A percentile compares a stretch with the other conserved stretches of the same genome.
Conservation (phyloP, 1,140 invertebrate genomes). For the Drosophila lowei region DNA sequence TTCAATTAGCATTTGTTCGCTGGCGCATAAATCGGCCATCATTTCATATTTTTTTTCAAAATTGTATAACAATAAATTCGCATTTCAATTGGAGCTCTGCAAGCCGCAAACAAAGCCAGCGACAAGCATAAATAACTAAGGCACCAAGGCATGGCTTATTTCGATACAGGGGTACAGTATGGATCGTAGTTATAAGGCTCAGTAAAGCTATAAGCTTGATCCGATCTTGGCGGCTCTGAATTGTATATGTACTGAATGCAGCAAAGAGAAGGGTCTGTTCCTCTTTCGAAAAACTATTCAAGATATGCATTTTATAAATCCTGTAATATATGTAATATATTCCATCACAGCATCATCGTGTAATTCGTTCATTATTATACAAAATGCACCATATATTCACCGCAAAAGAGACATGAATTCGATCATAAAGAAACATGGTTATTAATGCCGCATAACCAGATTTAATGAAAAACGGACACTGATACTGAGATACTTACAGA, state of each 20-base stretch:
- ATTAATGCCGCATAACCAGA: background rate
- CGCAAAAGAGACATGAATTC: background rate
- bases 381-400: too few species aligned
- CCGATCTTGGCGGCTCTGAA: too few species aligned
- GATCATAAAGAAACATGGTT: slow-evolving; percentile 19
- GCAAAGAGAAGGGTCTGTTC: too few species aligned
- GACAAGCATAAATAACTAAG: slow-evolving; percentile 10
- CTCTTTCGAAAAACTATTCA: too few species aligned
- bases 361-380: too few species aligned
- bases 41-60: slow-evolving; percentile 12
- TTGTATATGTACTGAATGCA: too few species aligned
- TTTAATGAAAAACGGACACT: slow-evolving; percentile 12
- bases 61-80: slow-evolving; percentile 13
- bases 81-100: too few species aligned
- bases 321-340: too few species aligned
- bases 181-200: too few species aligned
- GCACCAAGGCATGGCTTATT: background rate
- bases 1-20: slow-evolving; percentile 25
- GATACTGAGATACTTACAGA: slow-evolving; percentile 71
- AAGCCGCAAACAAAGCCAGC: background rate
- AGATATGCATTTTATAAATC: too few species aligned
- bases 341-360: too few species aligned
- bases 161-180: background rate
- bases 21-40: slow-evolving; percentile 10
- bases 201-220: too few species aligned